Evolutionary conservation across 2,888 invertebrate species (phyloP).

Genomic region (Fragum fragum): DNA sequence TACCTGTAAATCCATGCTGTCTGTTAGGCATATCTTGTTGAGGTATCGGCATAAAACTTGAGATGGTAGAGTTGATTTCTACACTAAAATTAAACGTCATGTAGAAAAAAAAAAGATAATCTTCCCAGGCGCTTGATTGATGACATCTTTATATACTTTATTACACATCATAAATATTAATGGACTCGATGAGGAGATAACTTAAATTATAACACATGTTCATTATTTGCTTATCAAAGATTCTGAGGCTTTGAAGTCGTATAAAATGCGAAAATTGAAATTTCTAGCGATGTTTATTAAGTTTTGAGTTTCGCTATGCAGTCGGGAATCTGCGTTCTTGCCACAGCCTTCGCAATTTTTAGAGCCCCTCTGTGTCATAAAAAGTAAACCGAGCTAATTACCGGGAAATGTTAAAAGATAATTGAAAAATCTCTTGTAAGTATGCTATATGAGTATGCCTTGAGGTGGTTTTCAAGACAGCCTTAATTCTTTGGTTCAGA

Average conservation of each 20-base stretch:
- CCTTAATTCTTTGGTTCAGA: too few species aligned
- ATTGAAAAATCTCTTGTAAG: constrained; percentile 12
- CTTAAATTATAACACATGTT: constrained; percentile 38
- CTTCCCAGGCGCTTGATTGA: constrained; percentile 40
- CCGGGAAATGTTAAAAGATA: constrained; percentile 1
- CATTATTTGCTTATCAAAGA: constrained; percentile 36
- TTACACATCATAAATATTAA: constrained; percentile 53
- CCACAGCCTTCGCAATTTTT: background rate
- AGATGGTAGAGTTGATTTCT: constrained; percentile 4
- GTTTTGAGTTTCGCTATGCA: constrained; percentile 22
- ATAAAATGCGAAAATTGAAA: constrained; percentile 33
- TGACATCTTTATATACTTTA: constrained; percentile 38
- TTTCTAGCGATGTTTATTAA: constrained; percentile 28
- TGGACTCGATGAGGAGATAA: constrained; percentile 33
- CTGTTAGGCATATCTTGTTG: background rate
- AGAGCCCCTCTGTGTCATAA: constrained; percentile 5
- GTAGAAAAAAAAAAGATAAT: constrained; percentile 42
- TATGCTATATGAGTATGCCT: background rate
- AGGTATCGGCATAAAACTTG: constrained; percentile 7
- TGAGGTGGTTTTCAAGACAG: background rate
- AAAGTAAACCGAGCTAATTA: constrained; percentile 22
- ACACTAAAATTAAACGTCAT: constrained; percentile 48
- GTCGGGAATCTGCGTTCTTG: constrained; percentile 1
- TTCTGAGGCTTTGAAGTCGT: constrained; percentile 26
- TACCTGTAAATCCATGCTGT: background rate